A percentile compares a stretch with the other conserved stretches of the same genome.
phyloP scores from a whole-genome alignment of 1,140 invertebrate species.

The Chionoecetes opilio region DNA sequence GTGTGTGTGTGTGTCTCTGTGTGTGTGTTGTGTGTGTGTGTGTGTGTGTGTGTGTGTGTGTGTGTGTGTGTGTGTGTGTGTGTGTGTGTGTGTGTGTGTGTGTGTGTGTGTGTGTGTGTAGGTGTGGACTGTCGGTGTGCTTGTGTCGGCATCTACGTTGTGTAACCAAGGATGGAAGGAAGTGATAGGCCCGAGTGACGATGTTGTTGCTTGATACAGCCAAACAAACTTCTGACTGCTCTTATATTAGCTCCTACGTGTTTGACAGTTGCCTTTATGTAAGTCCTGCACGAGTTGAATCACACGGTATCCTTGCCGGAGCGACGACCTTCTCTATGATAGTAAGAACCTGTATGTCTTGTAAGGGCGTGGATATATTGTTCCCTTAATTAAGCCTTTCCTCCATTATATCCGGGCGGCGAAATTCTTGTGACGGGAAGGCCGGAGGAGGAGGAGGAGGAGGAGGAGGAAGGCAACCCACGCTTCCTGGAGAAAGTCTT shows the following conservation, averaged over 20 bases:
- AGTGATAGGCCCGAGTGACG: neutral
- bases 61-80: too few species aligned
- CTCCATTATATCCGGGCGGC: neutral
- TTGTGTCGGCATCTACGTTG: neutral
- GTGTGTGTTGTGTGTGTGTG: neutral
- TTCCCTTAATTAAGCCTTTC: neutral
- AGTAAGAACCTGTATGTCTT: neutral
- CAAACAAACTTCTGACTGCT: neutral
- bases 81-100: conserved; percentile 9
- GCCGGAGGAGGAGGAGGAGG: conserved; percentile 11
- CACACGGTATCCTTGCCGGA: neutral
- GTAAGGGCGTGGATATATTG: neutral
- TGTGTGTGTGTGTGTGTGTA: neutral
- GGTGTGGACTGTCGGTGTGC: neutral
- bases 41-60: too few species aligned
- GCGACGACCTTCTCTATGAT: neutral
- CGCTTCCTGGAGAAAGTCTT: conserved; percentile 16
- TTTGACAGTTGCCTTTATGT: too few species aligned
- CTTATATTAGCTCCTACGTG: too few species aligned
- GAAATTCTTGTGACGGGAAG: neutral
- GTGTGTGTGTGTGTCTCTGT: too few species aligned
- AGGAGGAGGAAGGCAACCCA: conserved; percentile 1
- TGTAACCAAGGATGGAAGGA: neutral
- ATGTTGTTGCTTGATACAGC: neutral
- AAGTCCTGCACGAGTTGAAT: neutral